Evolutionary conservation across 2,113 vertebrate genomes (phyloP), one percentile per base, ranked within the genome.

Genomic region (Cephalophus harveyi): DNA sequence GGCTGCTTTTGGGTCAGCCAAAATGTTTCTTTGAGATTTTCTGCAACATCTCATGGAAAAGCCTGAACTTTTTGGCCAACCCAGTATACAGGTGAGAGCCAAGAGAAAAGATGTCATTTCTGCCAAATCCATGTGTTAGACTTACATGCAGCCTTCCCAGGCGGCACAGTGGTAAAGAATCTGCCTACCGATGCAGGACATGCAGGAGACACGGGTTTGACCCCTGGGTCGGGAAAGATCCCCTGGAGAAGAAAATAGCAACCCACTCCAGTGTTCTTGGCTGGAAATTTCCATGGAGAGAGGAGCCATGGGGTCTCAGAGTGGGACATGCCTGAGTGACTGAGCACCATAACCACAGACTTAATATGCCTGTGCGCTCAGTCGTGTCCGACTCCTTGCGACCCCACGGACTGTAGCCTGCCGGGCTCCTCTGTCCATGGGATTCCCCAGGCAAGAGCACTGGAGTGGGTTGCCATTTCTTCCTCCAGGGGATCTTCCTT

Each of bases 371-470:
- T 21, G 19, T 36, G 59, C 0, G 19, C 19, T 74, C 36, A 40
- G 21, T 5, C 2, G 5, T 40, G 67, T 6, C 10, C 0, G 5
- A 25, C 71, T 74, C 71, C 21, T 74, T 12, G 36, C 0, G 12
- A 43, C 3, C 36, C 23, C 71, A 25, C 0, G 2, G 67, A 71
- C 19, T 71, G n/a, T 1, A 40, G 67, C 67, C 67, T 23, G 10
- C n/a, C 0, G 2, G 67, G n/a, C n/a, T 71, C 67, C 67, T 71
- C 67, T 71, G 19, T 71, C n/a, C 0, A 1, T 71, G n/a, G n/a
- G n/a, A 3, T 23, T 40, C 17, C 19, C 67, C 19, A 40, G 67
- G n/a, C n/a, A 71, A 40, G n/a, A 71, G 21, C n/a, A 71, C 67
- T 71, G 19, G n/a, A 40, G n/a, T 23, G n/a, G n/a, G 67, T 40